Percentiles rank a stretch among this genome's conserved stretches.
Evolutionary conservation across 1,140 invertebrate species (phyloP).

Genomic region (Conus betulinus): DNA sequence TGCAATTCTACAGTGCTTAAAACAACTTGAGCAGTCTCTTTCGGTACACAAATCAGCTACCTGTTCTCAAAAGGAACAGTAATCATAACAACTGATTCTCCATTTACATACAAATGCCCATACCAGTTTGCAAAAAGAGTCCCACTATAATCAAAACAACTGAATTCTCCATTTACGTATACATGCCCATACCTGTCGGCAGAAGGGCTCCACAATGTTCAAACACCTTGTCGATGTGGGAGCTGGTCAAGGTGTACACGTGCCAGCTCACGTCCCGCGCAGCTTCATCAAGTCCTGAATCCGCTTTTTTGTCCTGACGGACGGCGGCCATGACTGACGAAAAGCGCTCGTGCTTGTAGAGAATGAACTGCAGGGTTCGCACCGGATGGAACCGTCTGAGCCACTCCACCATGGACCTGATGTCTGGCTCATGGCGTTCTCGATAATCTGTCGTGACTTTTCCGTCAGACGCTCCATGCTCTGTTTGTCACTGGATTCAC

Average conservation of each 20-base stretch:
- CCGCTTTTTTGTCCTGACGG: not conserved
- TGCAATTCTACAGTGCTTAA: no score
- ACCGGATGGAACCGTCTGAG: not conserved
- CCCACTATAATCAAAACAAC: no score
- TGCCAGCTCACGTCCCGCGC: slow-evolving; percentile 2
- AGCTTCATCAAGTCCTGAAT: not conserved
- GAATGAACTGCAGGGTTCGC: not conserved
- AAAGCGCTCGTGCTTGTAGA: not conserved
- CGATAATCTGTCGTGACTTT: not conserved
- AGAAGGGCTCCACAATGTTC: not conserved
- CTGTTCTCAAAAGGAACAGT: no score
- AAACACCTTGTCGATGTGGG: not conserved
- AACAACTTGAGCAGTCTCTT: no score
- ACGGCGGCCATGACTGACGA: not conserved
- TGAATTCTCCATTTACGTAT: no score
- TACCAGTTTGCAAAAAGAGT: no score
- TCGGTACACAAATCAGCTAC: no score
- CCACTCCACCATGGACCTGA: not conserved
- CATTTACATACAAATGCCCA: no score
- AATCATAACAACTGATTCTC: no score
- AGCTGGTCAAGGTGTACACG: not conserved
- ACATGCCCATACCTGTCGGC: not conserved
- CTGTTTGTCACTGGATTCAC: no score
- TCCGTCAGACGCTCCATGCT: not conserved
- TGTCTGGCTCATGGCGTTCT: not conserved